Conservation (phyloP, 2,797 vertebrate genomes). For the Chelonia mydas region DNA sequence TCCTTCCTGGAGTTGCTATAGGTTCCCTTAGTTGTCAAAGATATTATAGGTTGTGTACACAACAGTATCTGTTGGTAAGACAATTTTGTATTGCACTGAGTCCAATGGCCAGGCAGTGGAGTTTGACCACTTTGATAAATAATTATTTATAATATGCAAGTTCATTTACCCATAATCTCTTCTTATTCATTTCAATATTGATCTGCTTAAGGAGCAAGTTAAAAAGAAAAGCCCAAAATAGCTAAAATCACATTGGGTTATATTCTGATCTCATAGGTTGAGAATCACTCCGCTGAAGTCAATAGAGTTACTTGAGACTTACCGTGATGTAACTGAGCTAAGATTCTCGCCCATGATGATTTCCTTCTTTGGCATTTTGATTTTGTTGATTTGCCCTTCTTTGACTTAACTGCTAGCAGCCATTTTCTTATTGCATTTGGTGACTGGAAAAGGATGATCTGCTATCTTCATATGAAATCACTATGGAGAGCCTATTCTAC, state of each 20-base stretch:
- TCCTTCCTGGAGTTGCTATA: not conserved
- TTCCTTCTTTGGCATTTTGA: not conserved
- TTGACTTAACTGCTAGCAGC: not conserved
- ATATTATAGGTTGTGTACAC: not conserved
- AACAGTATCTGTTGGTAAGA: not conserved
- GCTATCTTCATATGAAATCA: not conserved
- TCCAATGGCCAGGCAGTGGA: not conserved
- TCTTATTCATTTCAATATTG: not conserved
- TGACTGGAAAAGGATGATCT: not conserved
- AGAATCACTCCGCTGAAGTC: not conserved
- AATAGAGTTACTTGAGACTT: not conserved
- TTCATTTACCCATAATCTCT: not conserved
- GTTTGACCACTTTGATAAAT: not conserved
- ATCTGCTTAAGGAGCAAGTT: not conserved
- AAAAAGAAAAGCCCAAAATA: not conserved
- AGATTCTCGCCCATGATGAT: rapidly evolving
- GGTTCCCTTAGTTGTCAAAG: not conserved
- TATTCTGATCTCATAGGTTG: not conserved
- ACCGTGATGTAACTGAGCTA: rapidly evolving
- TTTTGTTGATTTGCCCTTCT: not conserved
- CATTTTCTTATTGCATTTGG: not conserved
- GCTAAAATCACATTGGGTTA: not conserved
- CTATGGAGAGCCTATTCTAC: no score
- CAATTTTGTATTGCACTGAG: not conserved
- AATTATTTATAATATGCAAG: not conserved